Base-by-base conservation (phyloP, 2,797 vertebrate genomes). In the Helicolenus hilgendorfi region DNA sequence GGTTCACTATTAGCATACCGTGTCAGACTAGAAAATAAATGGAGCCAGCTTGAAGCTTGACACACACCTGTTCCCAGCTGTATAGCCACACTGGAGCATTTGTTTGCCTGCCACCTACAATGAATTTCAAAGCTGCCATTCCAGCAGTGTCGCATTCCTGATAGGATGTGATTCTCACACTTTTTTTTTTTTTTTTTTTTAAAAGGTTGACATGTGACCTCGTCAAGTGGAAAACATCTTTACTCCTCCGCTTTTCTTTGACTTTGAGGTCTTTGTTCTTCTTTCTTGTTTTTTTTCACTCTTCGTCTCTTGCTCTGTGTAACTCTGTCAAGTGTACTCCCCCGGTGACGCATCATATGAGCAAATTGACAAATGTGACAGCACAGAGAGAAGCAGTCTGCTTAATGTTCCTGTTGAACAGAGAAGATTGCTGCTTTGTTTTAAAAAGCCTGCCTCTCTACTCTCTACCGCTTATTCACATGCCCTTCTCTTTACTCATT, bases 81-180 rank as follows among this genome's bases (percentile, higher is more conserved):
- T 85, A 18, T 45, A 93, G 85, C 91, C 88, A 60, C 85, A 79
- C 85, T 73, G 7, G 14, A 69, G 59, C 72, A 79, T 88, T 89
- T 91, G 92, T 95, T 94, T 94, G 85, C 86, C 81, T 96, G 93
- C 96, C 95, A 94, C 88, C 92, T 79, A 79, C 69, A 56, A 79
- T 89, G 72, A 80, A 77, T 89, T 85, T 92, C 92, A 89, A 89
- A 86, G 89, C 92, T 79, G 76, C 85, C 93, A 76, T 92, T 93
- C 77, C 83, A 71, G 79, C 89, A 49, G 78, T 82, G 83, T 90
- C 87, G 78, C 77, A 62, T 79, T 81, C 77, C 68, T 86, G 83
- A 92, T 89, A 83, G 56, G 85, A 93, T 85, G 77, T 76, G 84
- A 91, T 76, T 86, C 68, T 71, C 77, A 58, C 70, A 20, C 29